Evolutionary conservation across 2,113 vertebrate genomes (phyloP).

Genomic region (Cebidichthys violaceus): DNA sequence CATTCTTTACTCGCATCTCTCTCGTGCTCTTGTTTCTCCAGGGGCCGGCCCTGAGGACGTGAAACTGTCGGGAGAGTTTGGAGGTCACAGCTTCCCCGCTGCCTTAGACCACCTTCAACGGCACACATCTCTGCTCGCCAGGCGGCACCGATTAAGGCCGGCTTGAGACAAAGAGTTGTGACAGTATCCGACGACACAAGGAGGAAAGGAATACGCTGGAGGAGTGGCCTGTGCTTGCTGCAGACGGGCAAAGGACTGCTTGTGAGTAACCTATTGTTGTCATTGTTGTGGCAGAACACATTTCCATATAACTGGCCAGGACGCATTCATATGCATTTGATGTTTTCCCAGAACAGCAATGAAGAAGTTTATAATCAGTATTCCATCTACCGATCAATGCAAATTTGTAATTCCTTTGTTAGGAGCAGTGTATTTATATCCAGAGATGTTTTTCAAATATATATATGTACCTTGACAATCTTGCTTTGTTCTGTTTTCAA

Average conservation of each 20-base stretch:
- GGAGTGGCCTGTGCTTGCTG: conserved; percentile 50
- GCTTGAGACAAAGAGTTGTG: conserved; percentile 57
- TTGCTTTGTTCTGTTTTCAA: conserved; percentile 8
- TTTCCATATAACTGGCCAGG: conserved; percentile 36
- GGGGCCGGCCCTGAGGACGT: conserved; percentile 71
- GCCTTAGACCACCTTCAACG: conserved; percentile 36
- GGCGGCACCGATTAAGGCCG: conserved; percentile 41
- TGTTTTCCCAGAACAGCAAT: background rate
- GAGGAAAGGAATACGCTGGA: conserved; percentile 42
- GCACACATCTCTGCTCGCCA: conserved; percentile 35
- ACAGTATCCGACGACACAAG: conserved; percentile 40
- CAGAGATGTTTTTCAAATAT: conserved; percentile 29
- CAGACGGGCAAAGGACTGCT: conserved; percentile 53
- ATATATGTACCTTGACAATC: conserved; percentile 35
- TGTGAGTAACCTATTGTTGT: conserved; percentile 80
- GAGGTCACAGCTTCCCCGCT: conserved; percentile 51
- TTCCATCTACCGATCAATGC: conserved; percentile 9
- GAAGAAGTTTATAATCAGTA: conserved; percentile 6
- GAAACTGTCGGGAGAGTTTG: conserved; percentile 66
- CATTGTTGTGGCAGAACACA: conserved; percentile 25
- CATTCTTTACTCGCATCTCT: conserved; percentile 79
- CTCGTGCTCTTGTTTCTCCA: conserved; percentile 77
- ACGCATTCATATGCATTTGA: background rate
- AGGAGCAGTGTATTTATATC: conserved; percentile 22
- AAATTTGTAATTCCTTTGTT: conserved; percentile 26